Evolutionary conservation across 2,888 invertebrate species (phyloP).

Genomic region (Syritta pipiens): DNA sequence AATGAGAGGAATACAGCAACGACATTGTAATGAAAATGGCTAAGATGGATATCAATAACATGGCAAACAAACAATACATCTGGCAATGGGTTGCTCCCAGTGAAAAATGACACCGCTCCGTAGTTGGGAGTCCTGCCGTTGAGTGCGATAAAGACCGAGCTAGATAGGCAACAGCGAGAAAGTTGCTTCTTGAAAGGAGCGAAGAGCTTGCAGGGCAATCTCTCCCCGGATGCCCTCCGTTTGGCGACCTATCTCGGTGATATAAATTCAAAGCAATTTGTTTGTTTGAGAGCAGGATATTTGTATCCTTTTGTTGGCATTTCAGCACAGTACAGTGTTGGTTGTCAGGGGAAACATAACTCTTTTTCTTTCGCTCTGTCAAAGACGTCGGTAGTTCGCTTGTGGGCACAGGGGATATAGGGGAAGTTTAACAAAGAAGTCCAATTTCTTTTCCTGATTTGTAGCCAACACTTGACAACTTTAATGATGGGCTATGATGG

Average conservation of each 20-base stretch:
- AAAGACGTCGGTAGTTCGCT: conserved; percentile 2
- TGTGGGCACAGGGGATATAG: background rate
- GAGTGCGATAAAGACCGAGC: conserved; percentile 21
- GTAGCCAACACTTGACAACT: conserved; percentile 58
- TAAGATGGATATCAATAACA: conserved; percentile 69
- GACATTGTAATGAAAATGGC: conserved; percentile 68
- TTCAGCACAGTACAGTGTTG: conserved; percentile 50
- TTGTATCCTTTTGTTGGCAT: conserved; percentile 65
- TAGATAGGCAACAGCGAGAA: conserved; percentile 40
- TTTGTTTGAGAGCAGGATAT: conserved; percentile 64
- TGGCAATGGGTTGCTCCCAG: conserved; percentile 59
- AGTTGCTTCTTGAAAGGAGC: conserved; percentile 29
- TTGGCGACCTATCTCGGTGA: conserved; percentile 49
- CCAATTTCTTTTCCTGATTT: conserved; percentile 58
- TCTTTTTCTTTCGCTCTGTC: conserved; percentile 20
- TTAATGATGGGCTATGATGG: conserved; percentile 57
- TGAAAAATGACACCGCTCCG: conserved; percentile 55
- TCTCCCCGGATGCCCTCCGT: conserved; percentile 2
- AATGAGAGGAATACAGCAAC: conserved; percentile 60
- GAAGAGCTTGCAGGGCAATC: conserved; percentile 5
- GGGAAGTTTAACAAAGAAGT: conserved; percentile 38
- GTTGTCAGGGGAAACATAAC: conserved; percentile 55
- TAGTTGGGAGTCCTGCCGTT: conserved; percentile 7
- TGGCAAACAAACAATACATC: conserved; percentile 65
- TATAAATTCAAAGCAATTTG: conserved; percentile 67